phyloP scores from a whole-genome alignment of 2,797 vertebrate species.

The Sebastes trivittatus region DNA sequence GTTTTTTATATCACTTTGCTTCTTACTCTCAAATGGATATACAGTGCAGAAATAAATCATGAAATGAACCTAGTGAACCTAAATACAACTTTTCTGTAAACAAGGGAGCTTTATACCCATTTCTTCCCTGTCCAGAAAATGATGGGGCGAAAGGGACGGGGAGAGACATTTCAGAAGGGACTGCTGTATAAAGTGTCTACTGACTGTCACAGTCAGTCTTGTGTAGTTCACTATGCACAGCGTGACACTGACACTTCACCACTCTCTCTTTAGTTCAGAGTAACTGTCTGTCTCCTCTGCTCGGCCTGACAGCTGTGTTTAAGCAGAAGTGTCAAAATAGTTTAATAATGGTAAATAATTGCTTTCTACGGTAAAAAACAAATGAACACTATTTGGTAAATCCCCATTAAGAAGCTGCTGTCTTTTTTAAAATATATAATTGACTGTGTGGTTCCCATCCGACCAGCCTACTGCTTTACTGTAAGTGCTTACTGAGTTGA shows the following conservation, averaged over 20 bases:
- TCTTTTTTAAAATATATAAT: slow-evolving; percentile 14
- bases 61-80: background rate
- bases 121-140: background rate
- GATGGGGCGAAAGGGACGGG: background rate
- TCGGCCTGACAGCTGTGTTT: slow-evolving; percentile 1
- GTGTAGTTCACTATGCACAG: slow-evolving; percentile 17
- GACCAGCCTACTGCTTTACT: background rate
- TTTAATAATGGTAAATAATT: slow-evolving; percentile 2
- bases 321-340: background rate
- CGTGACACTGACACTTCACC: background rate
- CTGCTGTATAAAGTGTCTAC: background rate
- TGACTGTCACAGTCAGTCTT: slow-evolving; percentile 1
- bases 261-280: background rate
- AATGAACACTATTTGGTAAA: background rate
- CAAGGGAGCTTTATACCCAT: background rate
- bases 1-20: background rate
- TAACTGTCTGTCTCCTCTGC: background rate
- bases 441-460: background rate
- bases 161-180: background rate
- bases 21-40: background rate
- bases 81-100: background rate
- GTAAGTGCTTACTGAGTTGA: background rate
- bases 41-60: background rate
- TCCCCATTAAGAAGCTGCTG: background rate
- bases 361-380: background rate